A percentile compares a stretch with the other conserved stretches of the same genome.
Conservation (phyloP, 2,113 vertebrate genomes). For the Oryzias javanicus region DNA sequence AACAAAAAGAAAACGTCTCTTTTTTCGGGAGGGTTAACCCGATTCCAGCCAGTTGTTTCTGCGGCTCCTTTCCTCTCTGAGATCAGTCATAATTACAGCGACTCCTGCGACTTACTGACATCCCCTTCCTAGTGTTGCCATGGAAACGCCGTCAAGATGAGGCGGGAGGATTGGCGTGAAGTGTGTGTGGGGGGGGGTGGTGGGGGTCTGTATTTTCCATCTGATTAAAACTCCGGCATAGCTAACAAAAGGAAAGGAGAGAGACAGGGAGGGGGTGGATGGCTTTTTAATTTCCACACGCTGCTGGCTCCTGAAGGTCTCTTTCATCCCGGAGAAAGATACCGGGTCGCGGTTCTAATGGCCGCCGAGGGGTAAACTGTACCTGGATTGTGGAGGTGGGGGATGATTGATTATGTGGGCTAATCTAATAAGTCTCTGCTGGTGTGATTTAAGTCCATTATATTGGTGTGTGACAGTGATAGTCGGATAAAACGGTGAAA, state of each 20-base stretch:
- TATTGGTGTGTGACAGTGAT: slow-evolving; percentile 20
- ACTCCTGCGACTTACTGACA: slow-evolving; percentile 43
- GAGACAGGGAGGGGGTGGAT: too few species aligned
- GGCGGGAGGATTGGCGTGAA: slow-evolving; percentile 51
- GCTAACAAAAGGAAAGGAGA: slow-evolving; percentile 35
- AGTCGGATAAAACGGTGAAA: slow-evolving; percentile 19
- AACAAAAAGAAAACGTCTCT: neutral
- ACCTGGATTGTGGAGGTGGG: slow-evolving; percentile 19
- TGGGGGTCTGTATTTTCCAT: slow-evolving; percentile 67
- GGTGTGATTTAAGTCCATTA: slow-evolving; percentile 52
- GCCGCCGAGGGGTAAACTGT: slow-evolving; percentile 38
- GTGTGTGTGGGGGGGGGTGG: too few species aligned
- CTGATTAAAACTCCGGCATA: slow-evolving; percentile 59
- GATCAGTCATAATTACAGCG: slow-evolving; percentile 72
- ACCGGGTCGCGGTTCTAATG: slow-evolving; percentile 45
- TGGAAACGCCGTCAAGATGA: slow-evolving; percentile 60
- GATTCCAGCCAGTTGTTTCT: slow-evolving; percentile 41
- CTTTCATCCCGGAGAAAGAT: slow-evolving; percentile 38
- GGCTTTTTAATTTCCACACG: slow-evolving; percentile 52
- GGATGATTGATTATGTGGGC: slow-evolving; percentile 51
- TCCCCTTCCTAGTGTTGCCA: slow-evolving; percentile 50
- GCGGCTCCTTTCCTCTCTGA: slow-evolving; percentile 21
- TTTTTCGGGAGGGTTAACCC: slow-evolving; percentile 27
- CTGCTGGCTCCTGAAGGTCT: slow-evolving; percentile 51
- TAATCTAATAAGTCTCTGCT: slow-evolving; percentile 51